phyloP scores from a whole-genome alignment of 1,140 invertebrate species.

The Xylocopa sonorina region DNA sequence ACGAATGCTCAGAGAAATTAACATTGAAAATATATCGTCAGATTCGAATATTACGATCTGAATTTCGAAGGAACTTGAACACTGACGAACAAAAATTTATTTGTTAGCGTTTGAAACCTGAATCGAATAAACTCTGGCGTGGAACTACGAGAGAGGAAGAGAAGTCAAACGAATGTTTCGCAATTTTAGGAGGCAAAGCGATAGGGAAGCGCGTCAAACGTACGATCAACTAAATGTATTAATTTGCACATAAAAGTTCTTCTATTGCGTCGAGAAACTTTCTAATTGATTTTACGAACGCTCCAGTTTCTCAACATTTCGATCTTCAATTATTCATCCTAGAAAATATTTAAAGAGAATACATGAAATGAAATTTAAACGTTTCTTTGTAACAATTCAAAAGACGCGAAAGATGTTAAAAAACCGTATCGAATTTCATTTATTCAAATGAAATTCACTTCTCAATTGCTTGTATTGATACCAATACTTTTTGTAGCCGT shows the following conservation, averaged over 20 bases:
- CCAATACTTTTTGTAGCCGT: no score
- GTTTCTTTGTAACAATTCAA: background rate
- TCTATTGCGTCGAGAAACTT: background rate
- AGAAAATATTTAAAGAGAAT: background rate
- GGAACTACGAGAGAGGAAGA: background rate
- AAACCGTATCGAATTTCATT: no score
- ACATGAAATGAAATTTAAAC: background rate
- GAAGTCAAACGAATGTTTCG: background rate
- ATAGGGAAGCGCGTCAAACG: background rate
- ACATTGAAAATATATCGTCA: no score
- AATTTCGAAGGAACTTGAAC: no score
- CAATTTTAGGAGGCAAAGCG: slow-evolving; percentile 14
- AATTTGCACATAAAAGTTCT: background rate
- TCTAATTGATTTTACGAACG: background rate
- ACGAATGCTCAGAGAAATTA: background rate
- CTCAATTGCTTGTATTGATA: no score
- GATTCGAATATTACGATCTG: no score
- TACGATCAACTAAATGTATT: slow-evolving; percentile 1
- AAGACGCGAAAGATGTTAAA: no score
- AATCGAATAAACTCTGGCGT: background rate
- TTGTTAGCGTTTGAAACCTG: background rate
- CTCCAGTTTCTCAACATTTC: background rate
- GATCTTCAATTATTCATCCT: background rate
- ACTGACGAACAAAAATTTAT: background rate
- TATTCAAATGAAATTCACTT: no score